Evolutionary conservation across 2,797 vertebrate genomes (phyloP), one percentile per base, ranked within the genome.

Genomic region (Aulostomus chinensis): DNA sequence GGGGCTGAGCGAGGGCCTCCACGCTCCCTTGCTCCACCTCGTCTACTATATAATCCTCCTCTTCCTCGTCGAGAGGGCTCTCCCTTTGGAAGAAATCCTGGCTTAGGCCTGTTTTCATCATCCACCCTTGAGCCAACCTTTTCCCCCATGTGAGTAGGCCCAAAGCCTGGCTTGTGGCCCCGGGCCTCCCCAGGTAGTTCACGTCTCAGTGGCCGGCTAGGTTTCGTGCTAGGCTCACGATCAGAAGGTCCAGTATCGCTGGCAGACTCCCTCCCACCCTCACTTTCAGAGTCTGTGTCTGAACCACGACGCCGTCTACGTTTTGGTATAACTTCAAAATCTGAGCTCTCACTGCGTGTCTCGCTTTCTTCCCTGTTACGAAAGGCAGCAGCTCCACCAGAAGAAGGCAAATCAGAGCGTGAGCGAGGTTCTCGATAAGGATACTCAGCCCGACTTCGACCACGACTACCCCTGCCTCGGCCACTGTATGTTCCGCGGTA

Each of bases 301-400:
- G 97, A 99, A 18, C 96, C 97, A 0, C 95, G 91, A 21, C 96
- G 94, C 1, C 97, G 86, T 6, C 96, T 86, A 4, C 97, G 92
- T 68, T 99, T 99, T 1, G 97, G 97, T 66, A 98, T 89, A 1
- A 98, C 93, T 75, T 99, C 97, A 66, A 97, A 96, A 82, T 99
- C 97, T 0, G 97, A 99, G 74, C 96, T 99, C 82, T 99, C 97
- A 1, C 97, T 99, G n/a, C 95, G 94, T 0, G 97, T 99, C 80
- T 99, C 97, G 1, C 97, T 99, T 77, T 98, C 97, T 64, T 99
- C 97, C 26, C 97, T 86, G 60, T 94, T 95, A 28, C 96, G 93
- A 34, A 92, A 94, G 30, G 92, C 90, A 14, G 78, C 68, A 2
- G 85, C 68, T 1, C 91, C 94, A 0, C 91, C 80, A 28, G 83